Conservation (phyloP, 2,888 invertebrate species). For the Diadegma fenestrale region DNA sequence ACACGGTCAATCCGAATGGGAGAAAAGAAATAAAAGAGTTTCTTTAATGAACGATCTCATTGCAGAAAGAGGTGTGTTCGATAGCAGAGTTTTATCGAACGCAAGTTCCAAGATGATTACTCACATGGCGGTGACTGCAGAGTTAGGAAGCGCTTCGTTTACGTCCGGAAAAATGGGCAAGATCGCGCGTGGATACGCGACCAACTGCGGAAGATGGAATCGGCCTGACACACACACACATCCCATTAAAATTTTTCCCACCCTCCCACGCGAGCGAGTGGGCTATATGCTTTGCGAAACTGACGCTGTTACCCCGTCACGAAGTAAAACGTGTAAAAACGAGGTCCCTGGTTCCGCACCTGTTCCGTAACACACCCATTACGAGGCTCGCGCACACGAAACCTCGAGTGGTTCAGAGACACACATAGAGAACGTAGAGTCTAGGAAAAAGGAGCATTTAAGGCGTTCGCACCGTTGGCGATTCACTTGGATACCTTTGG, state of each 20-base stretch:
- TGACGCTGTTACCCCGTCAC: slow-evolving; percentile 29
- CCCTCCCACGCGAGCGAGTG: slow-evolving; percentile 24
- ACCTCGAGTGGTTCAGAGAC: not conserved
- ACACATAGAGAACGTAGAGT: slow-evolving; percentile 4
- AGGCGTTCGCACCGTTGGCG: slow-evolving; percentile 43
- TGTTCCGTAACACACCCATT: slow-evolving; percentile 62
- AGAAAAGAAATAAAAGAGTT: not conserved
- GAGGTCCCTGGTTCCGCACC: slow-evolving; percentile 69
- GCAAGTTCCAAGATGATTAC: not conserved
- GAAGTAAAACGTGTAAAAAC: slow-evolving; percentile 59
- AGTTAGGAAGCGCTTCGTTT: slow-evolving; percentile 55
- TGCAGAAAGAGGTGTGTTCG: not conserved
- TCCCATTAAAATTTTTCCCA: slow-evolving; percentile 36
- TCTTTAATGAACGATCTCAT: not conserved
- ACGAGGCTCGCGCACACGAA: slow-evolving; percentile 5
- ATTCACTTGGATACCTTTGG: slow-evolving; percentile 63
- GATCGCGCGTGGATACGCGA: not conserved
- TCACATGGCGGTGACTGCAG: not conserved
- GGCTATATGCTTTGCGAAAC: slow-evolving; percentile 4
- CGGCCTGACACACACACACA: slow-evolving; percentile 48
- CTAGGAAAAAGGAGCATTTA: slow-evolving; percentile 34
- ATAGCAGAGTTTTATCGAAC: not conserved
- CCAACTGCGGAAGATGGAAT: slow-evolving; percentile 27
- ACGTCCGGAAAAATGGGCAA: slow-evolving; percentile 72
- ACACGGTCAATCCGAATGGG: not conserved